phyloP scores from a whole-genome alignment of 2,113 vertebrate genomes.

The Paraplagusia blochii region DNA sequence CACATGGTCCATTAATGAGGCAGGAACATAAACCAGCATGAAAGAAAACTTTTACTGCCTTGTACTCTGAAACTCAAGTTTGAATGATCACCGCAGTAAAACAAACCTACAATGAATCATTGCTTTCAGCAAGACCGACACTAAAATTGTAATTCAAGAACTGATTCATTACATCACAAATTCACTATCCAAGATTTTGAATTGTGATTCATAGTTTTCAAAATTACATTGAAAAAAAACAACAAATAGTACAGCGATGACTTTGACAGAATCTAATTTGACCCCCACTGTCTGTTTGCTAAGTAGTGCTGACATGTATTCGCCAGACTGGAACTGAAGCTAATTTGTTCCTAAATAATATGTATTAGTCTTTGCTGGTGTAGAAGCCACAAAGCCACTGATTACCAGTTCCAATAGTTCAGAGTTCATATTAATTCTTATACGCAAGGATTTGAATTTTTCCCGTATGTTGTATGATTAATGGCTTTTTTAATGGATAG shows the following conservation, averaged over 20 bases:
- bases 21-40: constrained; percentile 1
- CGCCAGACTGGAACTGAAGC: constrained; percentile 32
- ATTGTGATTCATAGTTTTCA: too few species aligned
- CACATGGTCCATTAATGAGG: constrained; percentile 17
- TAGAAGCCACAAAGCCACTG: constrained; percentile 12
- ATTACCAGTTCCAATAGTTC: too few species aligned
- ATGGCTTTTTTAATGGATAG: constrained; percentile 51
- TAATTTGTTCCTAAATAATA: constrained; percentile 35
- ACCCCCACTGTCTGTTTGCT: constrained; percentile 28
- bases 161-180: too few species aligned
- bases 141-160: too few species aligned
- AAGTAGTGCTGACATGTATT: constrained; percentile 45
- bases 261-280: constrained; percentile 24
- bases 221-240: constrained; percentile 20
- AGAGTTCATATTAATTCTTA: too few species aligned
- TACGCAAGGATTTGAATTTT: constrained; percentile 29
- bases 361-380: constrained; percentile 45
- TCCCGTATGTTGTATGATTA: constrained; percentile 34
- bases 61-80: too few species aligned
- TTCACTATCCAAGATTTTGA: too few species aligned
- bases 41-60: too few species aligned
- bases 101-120: background rate
- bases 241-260: constrained; percentile 33
- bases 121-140: too few species aligned
- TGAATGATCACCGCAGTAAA: background rate